Base-by-base conservation (phyloP, 2,113 vertebrate species). In the Heterotilapia buettikoferi region DNA sequence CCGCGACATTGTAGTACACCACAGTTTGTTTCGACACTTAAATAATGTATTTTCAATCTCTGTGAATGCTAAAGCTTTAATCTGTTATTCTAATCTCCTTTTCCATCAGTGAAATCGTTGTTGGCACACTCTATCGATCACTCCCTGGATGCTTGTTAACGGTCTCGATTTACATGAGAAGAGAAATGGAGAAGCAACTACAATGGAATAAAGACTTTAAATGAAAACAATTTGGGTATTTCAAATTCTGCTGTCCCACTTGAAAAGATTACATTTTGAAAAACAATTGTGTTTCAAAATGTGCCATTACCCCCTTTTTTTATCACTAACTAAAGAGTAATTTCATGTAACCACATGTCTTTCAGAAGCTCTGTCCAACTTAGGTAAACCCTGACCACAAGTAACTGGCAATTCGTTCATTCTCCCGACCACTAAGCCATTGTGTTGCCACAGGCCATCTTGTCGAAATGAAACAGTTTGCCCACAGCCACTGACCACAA, bases 401-500 rank as follows among this genome's bases (percentile, higher is more conserved):
- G 86, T 85, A 68, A 76, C 90, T 91, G 93, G 92, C 91, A 91
- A 83, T 84, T 85, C 82, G 71, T 87, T 84, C 93, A 54, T 89
- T 93, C 90, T 91, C 92, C 89, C 84, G 56, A 94, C 95, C 95
- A 83, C 94, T 84, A 94, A 95, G 92, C 93, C 94, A 94, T 95
- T 94, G 94, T 94, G 92, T 91, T 94, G 94, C 95, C 93, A 89
- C 90, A 92, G 89, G 94, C 92, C 93, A 87, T 93, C 91, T 94
- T 93, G 94, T 94, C 66, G 40, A 94, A 96, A 93, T 90, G 88
- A 95, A 95, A 91, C 91, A 63, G 80, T 92, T 92, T 83, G 93
- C 94, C 94, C 93, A n/a, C 93, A 94, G 93, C 93, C 94, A 80
- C 92, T 88, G 94, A 95, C 95, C 95, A 94, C 95, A 95, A 93